Evolutionary conservation across 2,113 vertebrate species (phyloP).

Genomic region (Albula glossodonta): DNA sequence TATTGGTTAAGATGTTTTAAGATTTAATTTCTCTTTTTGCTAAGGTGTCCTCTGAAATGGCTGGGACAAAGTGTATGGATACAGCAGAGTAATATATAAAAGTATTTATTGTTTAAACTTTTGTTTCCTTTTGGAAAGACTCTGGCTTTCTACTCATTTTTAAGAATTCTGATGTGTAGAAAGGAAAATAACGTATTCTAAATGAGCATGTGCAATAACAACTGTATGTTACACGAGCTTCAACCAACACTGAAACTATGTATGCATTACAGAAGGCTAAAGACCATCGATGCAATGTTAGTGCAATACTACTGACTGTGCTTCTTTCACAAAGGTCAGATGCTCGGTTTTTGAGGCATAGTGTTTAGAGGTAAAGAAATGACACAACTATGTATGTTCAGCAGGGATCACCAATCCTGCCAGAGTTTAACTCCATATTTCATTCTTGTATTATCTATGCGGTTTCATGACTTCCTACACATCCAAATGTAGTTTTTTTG

Average conservation of each 20-base stretch:
- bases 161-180: neutral
- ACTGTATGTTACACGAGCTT: constrained; percentile 32
- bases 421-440: constrained; percentile 32
- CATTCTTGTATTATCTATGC: neutral
- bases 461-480: neutral
- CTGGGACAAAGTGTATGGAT: neutral
- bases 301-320: constrained; percentile 29
- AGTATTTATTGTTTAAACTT: neutral
- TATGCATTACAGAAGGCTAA: constrained; percentile 24
- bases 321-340: neutral
- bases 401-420: constrained; percentile 29
- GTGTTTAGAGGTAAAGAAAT: neutral
- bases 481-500: neutral
- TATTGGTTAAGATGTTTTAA: constrained; percentile 1
- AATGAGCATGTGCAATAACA: constrained; percentile 41
- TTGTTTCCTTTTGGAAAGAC: neutral
- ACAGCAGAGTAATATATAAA: neutral
- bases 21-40: constrained; percentile 2
- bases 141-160: constrained; percentile 14
- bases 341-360: constrained; percentile 23
- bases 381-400: neutral
- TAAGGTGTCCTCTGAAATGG: neutral
- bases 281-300: constrained; percentile 41
- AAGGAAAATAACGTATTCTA: constrained; percentile 9
- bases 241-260: constrained; percentile 31